These are phyloP conservation scores for Cydia amplana DNA, from an alignment of 1,140 invertebrate species.

Conservation along the genomic window DNA sequence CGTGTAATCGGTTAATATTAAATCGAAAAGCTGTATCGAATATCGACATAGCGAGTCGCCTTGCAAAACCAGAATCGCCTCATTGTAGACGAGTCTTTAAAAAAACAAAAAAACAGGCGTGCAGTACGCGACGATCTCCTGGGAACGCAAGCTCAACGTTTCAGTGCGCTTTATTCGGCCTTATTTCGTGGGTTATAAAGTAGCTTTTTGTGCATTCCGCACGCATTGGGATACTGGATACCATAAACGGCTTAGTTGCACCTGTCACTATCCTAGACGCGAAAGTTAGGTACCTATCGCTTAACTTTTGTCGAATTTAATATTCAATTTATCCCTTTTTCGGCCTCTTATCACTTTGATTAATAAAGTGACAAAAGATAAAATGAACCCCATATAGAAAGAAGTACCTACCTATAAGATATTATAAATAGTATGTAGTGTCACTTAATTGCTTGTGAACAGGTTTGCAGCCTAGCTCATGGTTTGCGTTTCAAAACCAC, in stretches of 20 bases:
- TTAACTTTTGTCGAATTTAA: too few relatives aligned
- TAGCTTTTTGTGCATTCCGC: conserved; percentile 50
- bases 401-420: background rate
- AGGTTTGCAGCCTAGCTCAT: conserved; percentile 24
- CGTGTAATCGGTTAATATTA: conserved; percentile 32
- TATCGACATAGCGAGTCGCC: conserved; percentile 67
- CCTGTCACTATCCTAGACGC: conserved; percentile 60
- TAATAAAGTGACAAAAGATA: background rate
- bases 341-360: too few relatives aligned
- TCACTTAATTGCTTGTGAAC: conserved; percentile 62
- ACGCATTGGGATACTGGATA: conserved; percentile 54
- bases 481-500: background rate
- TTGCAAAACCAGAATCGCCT: conserved; percentile 77
- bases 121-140: conserved; percentile 67
- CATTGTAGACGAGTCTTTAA: conserved; percentile 72
- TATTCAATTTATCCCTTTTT: too few relatives aligned
- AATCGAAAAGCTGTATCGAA: conserved; percentile 39
- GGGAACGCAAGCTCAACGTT: conserved; percentile 66
- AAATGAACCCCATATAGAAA: background rate
- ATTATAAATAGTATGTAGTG: conserved; percentile 56
- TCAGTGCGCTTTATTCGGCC: conserved; percentile 54
- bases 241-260: conserved; percentile 66
- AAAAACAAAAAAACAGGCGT: conserved; percentile 64
- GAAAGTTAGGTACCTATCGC: conserved; percentile 21
- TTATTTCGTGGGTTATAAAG: conserved; percentile 52